phyloP scores from a whole-genome alignment of 2,888 invertebrate genomes.

The Gastracanthus pulcherrimus region DNA sequence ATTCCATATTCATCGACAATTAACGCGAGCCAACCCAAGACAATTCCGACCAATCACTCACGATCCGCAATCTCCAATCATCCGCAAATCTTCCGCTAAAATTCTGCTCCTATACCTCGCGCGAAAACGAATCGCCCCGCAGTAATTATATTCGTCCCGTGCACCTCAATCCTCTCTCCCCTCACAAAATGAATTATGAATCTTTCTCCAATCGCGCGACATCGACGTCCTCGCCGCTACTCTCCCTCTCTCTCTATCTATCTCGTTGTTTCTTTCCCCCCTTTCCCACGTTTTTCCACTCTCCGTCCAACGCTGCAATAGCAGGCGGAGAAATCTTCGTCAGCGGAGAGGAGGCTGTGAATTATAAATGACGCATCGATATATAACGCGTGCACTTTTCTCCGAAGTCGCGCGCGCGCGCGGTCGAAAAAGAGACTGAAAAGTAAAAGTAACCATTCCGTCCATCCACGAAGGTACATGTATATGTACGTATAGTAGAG shows the following conservation, averaged over 20 bases:
- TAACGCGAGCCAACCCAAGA: conserved; percentile 1
- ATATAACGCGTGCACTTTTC: conserved; percentile 21
- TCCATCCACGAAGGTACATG: no score
- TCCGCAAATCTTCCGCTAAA: not conserved
- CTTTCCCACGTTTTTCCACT: not conserved
- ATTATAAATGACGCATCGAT: conserved; percentile 52
- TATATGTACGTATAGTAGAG: no score
- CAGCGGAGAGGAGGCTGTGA: conserved; percentile 11
- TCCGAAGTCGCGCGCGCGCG: no score
- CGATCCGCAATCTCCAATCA: not conserved
- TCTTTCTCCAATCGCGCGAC: not conserved
- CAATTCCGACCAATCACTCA: conserved; percentile 36
- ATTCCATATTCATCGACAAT: conserved; percentile 25
- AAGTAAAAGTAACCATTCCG: no score
- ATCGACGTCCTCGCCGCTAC: no score
- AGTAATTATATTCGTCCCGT: conserved; percentile 42
- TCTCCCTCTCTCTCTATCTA: not conserved
- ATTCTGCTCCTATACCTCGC: not conserved
- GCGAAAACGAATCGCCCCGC: conserved; percentile 41
- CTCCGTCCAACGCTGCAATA: not conserved
- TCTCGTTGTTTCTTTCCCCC: not conserved
- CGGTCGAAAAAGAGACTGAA: not conserved
- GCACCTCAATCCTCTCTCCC: not conserved
- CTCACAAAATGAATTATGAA: conserved; percentile 46
- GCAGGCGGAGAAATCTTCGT: not conserved